These are phyloP conservation scores for Hirtodrosophila cameraria DNA, from an alignment of 2,888 invertebrate species.

Conservation along the genomic window DNA sequence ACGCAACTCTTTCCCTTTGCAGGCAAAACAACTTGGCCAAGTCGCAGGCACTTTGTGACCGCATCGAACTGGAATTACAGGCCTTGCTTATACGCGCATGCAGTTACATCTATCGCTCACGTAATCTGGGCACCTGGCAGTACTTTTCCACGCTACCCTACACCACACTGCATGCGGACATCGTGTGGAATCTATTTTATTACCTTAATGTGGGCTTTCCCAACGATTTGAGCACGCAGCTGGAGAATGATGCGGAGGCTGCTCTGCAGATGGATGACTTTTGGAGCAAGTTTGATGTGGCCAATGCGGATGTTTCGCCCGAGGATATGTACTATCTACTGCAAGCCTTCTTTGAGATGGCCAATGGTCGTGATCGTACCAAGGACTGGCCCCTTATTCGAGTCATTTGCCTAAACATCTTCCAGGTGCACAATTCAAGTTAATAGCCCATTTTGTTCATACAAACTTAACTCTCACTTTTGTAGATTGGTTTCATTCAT, in stretches of 20 bases:
- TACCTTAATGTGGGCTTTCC: conserved; percentile 86
- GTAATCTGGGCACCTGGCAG: conserved; percentile 91
- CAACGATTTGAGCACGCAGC: conserved; percentile 69
- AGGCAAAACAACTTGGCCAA: conserved; percentile 82
- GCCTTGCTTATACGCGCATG: conserved; percentile 89
- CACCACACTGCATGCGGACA: conserved; percentile 85
- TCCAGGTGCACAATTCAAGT: conserved; percentile 86
- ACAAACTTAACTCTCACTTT: conserved; percentile 9
- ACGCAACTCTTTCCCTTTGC: background rate
- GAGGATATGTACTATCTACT: conserved; percentile 91
- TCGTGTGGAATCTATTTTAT: conserved; percentile 88
- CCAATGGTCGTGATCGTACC: conserved; percentile 86
- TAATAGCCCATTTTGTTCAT: background rate
- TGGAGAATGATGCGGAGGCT: conserved; percentile 84
- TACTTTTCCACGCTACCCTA: conserved; percentile 91
- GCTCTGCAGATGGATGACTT: conserved; percentile 84
- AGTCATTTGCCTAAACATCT: conserved; percentile 88
- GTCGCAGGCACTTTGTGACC: conserved; percentile 85
- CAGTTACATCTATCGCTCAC: conserved; percentile 88
- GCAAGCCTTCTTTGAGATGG: conserved; percentile 92
- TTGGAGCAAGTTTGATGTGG: conserved; percentile 87
- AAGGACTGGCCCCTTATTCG: conserved; percentile 88
- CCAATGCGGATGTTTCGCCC: conserved; percentile 87
- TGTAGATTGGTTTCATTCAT: conserved; percentile 90
- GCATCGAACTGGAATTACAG: conserved; percentile 90